phyloP scores from a whole-genome alignment of 2,797 vertebrate genomes.

The Bovichtus diacanthus region DNA sequence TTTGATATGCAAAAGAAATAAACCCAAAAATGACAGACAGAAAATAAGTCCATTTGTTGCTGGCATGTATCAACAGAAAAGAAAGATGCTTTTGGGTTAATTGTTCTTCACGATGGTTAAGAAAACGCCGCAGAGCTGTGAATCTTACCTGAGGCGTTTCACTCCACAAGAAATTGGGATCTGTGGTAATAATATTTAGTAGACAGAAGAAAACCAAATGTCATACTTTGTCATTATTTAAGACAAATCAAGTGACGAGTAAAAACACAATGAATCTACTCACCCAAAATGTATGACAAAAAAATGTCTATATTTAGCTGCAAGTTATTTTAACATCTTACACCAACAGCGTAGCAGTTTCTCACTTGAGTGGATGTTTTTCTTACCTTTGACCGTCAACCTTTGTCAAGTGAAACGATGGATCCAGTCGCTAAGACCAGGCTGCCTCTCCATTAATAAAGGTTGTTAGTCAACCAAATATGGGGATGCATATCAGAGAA shows the following conservation, averaged over 20 bases:
- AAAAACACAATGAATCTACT: not conserved
- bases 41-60: not conserved
- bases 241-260: not conserved
- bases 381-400: constrained; percentile 69
- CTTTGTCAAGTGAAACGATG: constrained; percentile 64
- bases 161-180: constrained; percentile 28
- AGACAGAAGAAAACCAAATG: constrained; percentile 25
- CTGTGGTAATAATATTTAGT: constrained; percentile 26
- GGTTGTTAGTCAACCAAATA: constrained; percentile 75
- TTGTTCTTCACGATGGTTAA: not conserved
- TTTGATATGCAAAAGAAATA: not conserved
- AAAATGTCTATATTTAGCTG: not conserved
- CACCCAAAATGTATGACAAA: not conserved
- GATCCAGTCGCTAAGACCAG: constrained; percentile 55
- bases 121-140: not conserved
- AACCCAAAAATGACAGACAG: not conserved
- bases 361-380: not conserved
- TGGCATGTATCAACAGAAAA: not conserved
- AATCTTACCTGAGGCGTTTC: constrained; percentile 54
- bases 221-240: constrained; percentile 2
- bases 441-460: constrained; percentile 73
- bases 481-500: constrained; percentile 73
- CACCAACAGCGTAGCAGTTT: not conserved
- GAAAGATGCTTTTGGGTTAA: not conserved
- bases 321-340: not conserved